Conservation (phyloP, 2,113 vertebrate genomes). For the Scophthalmus maximus region DNA sequence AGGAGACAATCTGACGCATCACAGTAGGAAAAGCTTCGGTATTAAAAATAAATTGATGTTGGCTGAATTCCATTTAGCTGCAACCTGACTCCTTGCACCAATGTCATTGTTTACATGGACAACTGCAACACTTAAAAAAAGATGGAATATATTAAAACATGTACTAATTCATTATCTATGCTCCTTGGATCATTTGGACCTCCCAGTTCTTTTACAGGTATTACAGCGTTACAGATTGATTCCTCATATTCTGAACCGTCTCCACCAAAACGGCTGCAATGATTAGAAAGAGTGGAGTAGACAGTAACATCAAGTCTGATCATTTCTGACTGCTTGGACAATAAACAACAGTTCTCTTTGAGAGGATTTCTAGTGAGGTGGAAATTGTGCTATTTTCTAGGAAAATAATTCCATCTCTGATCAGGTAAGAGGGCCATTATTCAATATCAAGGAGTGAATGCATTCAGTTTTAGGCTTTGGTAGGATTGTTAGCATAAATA, state of each 20-base stretch:
- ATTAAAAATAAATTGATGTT: neutral
- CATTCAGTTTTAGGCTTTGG: neutral
- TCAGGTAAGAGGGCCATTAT: neutral
- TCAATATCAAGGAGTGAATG: neutral
- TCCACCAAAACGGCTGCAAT: neutral
- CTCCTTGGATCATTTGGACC: neutral
- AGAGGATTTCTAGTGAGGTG: neutral
- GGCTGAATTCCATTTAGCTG: neutral
- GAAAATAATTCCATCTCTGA: neutral
- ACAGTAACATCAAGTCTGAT: too few relatives aligned
- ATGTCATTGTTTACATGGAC: neutral
- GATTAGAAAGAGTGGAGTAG: too few relatives aligned
- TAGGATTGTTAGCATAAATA: neutral
- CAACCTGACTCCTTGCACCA: neutral
- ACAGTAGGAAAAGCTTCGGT: neutral
- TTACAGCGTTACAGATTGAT: slow-evolving; percentile 14
- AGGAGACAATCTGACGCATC: neutral
- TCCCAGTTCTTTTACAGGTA: neutral
- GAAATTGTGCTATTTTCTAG: neutral
- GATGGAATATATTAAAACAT: slow-evolving; percentile 25
- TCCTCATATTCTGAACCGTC: neutral
- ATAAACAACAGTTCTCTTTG: neutral
- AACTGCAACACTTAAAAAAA: neutral
- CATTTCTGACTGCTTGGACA: neutral
- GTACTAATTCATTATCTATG: neutral